Conservation (phyloP, 2,113 vertebrate species). For the Dipodomys stephensi region DNA sequence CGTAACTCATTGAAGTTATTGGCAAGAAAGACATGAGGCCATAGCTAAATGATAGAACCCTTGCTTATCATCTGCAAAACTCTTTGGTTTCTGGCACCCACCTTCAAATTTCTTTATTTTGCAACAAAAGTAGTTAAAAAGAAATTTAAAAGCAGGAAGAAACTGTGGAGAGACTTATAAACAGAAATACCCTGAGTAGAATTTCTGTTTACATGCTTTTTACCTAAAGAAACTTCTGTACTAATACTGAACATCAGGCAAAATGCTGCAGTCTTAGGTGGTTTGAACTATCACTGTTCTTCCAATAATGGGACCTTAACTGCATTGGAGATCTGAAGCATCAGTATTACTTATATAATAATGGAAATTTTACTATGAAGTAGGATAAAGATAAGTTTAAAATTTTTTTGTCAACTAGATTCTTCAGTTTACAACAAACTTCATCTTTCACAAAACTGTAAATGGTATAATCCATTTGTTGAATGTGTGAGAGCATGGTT, state of each 20-base stretch:
- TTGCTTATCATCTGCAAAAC: neutral
- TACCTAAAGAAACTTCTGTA: neutral
- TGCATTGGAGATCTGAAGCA: neutral
- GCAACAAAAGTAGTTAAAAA: neutral
- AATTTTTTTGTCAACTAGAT: neutral
- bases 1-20: neutral
- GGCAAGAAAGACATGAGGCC: neutral
- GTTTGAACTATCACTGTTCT: neutral
- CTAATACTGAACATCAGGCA: neutral
- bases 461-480: slow-evolving; percentile 14
- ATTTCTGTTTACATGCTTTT: slow-evolving; percentile 41
- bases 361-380: neutral
- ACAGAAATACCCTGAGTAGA: neutral
- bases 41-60: neutral
- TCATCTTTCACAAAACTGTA: slow-evolving; percentile 36
- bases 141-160: slow-evolving; percentile 38
- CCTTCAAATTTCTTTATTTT: too few species aligned
- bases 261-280: neutral
- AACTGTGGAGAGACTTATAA: slow-evolving; percentile 4
- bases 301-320: slow-evolving; percentile 34
- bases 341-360: too few species aligned
- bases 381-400: neutral
- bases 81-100: neutral
- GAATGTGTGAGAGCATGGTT: slow-evolving; percentile 9
- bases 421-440: slow-evolving; percentile 49